These are phyloP conservation scores for Semicossyphus pulcher DNA, from an alignment of 2,113 vertebrate genomes.

Conservation along the genomic window DNA sequence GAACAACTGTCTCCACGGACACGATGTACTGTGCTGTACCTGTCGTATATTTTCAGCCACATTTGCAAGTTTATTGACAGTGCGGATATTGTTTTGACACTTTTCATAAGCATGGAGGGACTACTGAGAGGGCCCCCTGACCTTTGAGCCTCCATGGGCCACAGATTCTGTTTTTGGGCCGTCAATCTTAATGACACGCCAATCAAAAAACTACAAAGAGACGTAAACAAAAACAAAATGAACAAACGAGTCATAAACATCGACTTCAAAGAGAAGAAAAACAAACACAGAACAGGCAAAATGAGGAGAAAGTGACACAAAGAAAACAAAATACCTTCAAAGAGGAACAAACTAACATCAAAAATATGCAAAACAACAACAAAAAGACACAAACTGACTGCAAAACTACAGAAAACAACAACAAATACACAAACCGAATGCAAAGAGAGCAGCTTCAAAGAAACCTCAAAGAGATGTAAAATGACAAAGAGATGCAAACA, in stretches of 20 bases:
- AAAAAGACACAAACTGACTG: background rate
- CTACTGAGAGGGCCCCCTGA: background rate
- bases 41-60: background rate
- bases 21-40: background rate
- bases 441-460: background rate
- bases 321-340: no score
- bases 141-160: no score
- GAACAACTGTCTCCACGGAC: slow-evolving; percentile 7
- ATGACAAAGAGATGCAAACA: background rate
- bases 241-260: background rate
- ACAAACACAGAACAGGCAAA: background rate
- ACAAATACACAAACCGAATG: background rate
- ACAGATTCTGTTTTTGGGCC: background rate
- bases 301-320: no score
- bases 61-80: background rate
- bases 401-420: background rate
- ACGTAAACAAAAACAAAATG: background rate
- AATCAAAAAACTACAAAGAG: background rate
- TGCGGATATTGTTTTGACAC: background rate
- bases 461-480: background rate
- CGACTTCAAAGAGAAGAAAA: background rate
- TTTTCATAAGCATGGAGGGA: background rate
- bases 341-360: no score
- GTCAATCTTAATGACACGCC: background rate
- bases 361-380: background rate